phyloP scores from a whole-genome alignment of 1,140 invertebrate species.

The Drosophila yakuba region DNA sequence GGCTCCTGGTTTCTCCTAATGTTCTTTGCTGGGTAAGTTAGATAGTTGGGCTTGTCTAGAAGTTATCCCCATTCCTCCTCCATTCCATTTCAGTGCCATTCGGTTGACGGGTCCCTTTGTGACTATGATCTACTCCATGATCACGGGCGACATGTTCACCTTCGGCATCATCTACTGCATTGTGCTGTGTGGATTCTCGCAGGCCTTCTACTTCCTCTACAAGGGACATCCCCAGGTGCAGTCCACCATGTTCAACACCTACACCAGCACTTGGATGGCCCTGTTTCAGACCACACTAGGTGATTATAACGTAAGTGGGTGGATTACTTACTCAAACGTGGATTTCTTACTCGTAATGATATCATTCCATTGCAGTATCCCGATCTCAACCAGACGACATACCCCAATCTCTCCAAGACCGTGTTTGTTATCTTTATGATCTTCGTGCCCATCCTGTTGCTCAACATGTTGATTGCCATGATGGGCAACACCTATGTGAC shows the following conservation, averaged over 20 bases:
- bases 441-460: conserved; percentile 96
- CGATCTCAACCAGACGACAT: conserved; percentile 94
- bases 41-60: too few species aligned
- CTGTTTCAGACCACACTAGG: conserved; percentile 99
- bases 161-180: conserved; percentile 98
- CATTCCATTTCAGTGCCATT: conserved; percentile 89
- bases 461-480: conserved; percentile 99
- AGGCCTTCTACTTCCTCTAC: conserved; percentile 98
- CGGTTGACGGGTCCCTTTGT: conserved; percentile 98
- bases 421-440: conserved; percentile 99
- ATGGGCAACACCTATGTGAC: conserved; percentile 99
- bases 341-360: neutral
- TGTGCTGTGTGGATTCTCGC: conserved; percentile 96
- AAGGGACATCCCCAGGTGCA: conserved; percentile 94
- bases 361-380: conserved; percentile 90
- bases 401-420: conserved; percentile 95
- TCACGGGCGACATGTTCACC: conserved; percentile 98
- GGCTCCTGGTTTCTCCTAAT: conserved; percentile 98
- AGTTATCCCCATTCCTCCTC: too few species aligned
- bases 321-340: neutral
- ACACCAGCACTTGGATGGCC: conserved; percentile 97
- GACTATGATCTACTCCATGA: conserved; percentile 99
- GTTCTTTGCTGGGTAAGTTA: conserved; percentile 97
- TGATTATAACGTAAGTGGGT: conserved; percentile 95
- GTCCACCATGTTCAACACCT: conserved; percentile 92